phyloP scores from a whole-genome alignment of 1,140 invertebrate genomes.

The Ylistrum balloti region DNA sequence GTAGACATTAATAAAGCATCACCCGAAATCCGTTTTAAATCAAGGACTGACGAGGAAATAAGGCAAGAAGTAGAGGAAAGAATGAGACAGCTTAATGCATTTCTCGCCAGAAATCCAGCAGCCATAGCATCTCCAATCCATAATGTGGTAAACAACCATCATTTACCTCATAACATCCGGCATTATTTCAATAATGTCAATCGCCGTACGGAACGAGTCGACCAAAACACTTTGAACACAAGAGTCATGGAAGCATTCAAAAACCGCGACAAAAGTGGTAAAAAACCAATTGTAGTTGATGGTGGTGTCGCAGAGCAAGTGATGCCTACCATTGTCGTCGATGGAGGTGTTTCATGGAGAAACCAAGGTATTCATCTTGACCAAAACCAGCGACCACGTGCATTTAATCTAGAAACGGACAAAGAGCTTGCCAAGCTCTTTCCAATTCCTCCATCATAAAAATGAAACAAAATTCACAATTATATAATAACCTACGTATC shows the following conservation, averaged over 20 bases:
- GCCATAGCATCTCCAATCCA: neutral
- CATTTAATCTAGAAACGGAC: neutral
- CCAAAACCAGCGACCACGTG: neutral
- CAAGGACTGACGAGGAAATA: neutral
- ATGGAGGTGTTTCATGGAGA: neutral
- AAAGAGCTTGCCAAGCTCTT: neutral
- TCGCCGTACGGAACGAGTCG: neutral
- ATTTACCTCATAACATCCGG: neutral
- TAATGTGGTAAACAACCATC: neutral
- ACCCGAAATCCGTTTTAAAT: neutral
- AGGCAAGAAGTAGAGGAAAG: neutral
- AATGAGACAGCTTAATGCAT: neutral
- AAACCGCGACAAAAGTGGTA: constrained; percentile 19
- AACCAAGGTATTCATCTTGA: neutral
- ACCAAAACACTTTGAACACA: neutral
- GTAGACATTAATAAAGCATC: neutral
- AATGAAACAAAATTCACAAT: too few species aligned
- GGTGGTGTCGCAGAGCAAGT: neutral
- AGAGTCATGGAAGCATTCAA: neutral
- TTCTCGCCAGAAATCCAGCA: neutral
- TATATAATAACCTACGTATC: too few species aligned
- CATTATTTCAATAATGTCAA: neutral
- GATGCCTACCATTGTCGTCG: neutral
- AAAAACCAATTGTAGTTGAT: neutral
- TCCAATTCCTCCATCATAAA: neutral